Base-by-base conservation (phyloP, 2,888 invertebrate species). In the Drosophila anceps region DNA sequence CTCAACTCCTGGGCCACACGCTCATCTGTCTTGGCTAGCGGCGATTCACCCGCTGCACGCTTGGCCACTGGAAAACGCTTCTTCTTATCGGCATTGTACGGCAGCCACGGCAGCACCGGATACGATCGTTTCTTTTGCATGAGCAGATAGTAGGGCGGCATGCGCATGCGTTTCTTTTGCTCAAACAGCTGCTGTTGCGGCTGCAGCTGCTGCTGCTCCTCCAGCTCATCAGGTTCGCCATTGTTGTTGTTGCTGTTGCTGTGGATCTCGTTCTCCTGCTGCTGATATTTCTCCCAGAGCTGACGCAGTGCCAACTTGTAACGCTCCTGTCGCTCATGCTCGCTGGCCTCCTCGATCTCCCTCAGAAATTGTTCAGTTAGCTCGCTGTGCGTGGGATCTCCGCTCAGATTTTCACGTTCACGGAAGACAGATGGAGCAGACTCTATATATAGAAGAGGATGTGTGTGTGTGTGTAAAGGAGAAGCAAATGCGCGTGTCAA, bases 31-130 rank as follows among this genome's bases (percentile, higher is more conserved):
- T 95, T 94, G 31, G 77, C 82, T n/a, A 84, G 54, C 13, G 84
- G 81, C 0, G 94, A 69, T 83, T 93, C 18, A 13, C 81, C 80
- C 73, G 94, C 95, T 57, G 96, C 96, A 2, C 96, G 94, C 91
- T 96, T 96, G 4, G 95, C 93, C 0, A 96, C 95, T 6, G 95
- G 95, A 84, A 95, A 96, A 5, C 95, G 94, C 92, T 96, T 96
- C 64, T 91, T 91, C 27, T 92, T 92, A 43, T 92, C 91, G 1
- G 59, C 80, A 9, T 90, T 86, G 65, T 92, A 92, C 53, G 93
- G 93, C 57, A 93, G 55, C 93, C 93, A 93, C 13, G 93, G 93
- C 2, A 93, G 76, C 10, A 93, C 92, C 4, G 93, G 93, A 68
- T 92, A 93, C 5, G 92, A 89, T 24, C 92, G 90, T 55, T 92